phyloP scores from a whole-genome alignment of 2,113 vertebrate species.

The Paracanthobrama guichenoti region DNA sequence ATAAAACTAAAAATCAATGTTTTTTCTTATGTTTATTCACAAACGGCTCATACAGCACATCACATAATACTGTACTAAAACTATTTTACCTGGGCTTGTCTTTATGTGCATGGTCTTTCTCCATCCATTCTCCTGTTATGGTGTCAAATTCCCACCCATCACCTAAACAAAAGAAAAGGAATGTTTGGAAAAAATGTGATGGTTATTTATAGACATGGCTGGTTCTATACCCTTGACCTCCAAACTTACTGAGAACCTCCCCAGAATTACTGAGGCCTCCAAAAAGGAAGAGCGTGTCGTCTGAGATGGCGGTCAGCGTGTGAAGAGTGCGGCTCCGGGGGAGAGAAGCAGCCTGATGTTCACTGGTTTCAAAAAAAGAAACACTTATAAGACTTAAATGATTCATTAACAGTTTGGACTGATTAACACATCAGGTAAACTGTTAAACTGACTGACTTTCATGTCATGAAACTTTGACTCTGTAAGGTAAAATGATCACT shows the following conservation, averaged over 20 bases:
- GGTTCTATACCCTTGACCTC: not conserved
- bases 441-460: no score
- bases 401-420: not conserved
- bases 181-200: not conserved
- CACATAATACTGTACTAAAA: not conserved
- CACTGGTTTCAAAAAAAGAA: constrained; percentile 69
- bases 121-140: constrained; percentile 80
- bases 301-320: constrained; percentile 86
- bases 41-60: no score
- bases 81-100: constrained; percentile 86
- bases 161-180: constrained; percentile 64
- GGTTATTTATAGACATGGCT: not conserved
- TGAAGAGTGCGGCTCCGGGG: constrained; percentile 91
- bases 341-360: constrained; percentile 64
- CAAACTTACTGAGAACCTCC: constrained; percentile 84
- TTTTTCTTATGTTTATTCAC: no score
- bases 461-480: not conserved
- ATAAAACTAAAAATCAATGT: no score
- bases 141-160: constrained; percentile 90
- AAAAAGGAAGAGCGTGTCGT: constrained; percentile 86
- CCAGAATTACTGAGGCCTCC: constrained; percentile 87
- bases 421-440: not conserved
- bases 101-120: constrained; percentile 79
- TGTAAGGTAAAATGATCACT: not conserved
- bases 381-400: not conserved